phyloP scores from a whole-genome alignment of 2,113 vertebrate genomes.

The Bubalus kerabau region DNA sequence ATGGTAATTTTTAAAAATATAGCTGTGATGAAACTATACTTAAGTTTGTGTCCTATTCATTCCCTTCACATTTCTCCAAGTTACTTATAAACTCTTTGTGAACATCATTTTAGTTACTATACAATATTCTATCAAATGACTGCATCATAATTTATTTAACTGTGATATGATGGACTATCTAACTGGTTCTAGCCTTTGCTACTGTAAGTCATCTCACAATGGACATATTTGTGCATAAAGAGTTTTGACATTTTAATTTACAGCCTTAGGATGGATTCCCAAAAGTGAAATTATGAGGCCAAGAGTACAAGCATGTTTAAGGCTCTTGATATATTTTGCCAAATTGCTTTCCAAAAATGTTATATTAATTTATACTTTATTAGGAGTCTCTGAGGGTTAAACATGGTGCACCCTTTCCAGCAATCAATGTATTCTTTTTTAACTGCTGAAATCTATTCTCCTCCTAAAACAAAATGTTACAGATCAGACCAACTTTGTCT shows the following conservation, averaged over 20 bases:
- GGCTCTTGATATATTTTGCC: constrained; percentile 36
- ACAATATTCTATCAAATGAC: neutral
- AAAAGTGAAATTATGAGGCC: constrained; percentile 49
- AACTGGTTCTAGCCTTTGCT: neutral
- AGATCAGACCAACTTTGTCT: neutral
- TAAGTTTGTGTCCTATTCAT: neutral
- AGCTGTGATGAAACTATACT: neutral
- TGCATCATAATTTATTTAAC: neutral
- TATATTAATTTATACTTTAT: constrained; percentile 53
- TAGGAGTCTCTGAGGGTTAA: constrained; percentile 48
- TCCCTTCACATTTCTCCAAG: neutral
- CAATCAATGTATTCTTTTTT: constrained; percentile 29
- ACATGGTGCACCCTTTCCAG: neutral
- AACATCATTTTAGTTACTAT: neutral
- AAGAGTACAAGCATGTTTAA: constrained; percentile 24
- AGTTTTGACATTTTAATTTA: constrained; percentile 50
- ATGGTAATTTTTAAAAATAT: neutral
- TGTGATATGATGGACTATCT: neutral
- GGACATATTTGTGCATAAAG: constrained; percentile 2
- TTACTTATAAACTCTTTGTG: neutral
- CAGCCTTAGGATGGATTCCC: constrained; percentile 47
- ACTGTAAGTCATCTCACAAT: neutral
- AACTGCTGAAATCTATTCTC: neutral
- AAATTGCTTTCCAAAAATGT: constrained; percentile 58
- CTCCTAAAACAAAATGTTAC: neutral